Evolutionary conservation across 2,888 invertebrate species (phyloP), one percentile per base, ranked within the genome.

Genomic region (Nymphalis polychloros): DNA sequence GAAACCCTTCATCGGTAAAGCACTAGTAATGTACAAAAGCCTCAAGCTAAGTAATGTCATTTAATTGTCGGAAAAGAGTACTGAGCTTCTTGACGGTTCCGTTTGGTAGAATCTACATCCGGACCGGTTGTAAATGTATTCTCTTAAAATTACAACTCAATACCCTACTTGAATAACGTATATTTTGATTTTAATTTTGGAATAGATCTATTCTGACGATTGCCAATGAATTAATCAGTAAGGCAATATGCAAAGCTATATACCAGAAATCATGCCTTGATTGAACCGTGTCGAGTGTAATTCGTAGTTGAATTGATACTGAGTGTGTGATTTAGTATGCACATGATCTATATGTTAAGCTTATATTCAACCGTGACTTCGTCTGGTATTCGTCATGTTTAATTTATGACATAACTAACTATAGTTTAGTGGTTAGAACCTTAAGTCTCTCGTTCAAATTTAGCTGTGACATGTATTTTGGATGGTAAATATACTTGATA

Each of bases 261-360:
- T n/a, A 55, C 27, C 27, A 48, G 49, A 61, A 61, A 60, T 66
- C 48, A 61, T 53, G 61, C 61, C 50, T 50, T 66, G 66, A 66
- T 66, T 66, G 61, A 41, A 61, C 66, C 61, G 27, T 55, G 66
- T 61, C 66, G 55, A 61, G 48, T 66, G 35, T 47, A 66, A 66
- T 53, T 61, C 35, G 52, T 61, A 66, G 47, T 55, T 48, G 48
- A 61, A 48, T 66, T 60, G 61, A 61, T 66, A 61, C 47, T 47
- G 19, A 53, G 48, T 41, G 17, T 53, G n/a, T 57, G 57, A 41
- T 35, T 41, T 41, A 57, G 53, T 57, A 57, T 57, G 57, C 41
- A 57, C 57, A 27, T 57, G 57, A 19, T 5, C 57, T 57, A 10
- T 41, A 10, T 10, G 10, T 10, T 8, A 57, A 19, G 19, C 41